Conservation (phyloP, 2,113 vertebrate species). For the Callipepla squamata region DNA sequence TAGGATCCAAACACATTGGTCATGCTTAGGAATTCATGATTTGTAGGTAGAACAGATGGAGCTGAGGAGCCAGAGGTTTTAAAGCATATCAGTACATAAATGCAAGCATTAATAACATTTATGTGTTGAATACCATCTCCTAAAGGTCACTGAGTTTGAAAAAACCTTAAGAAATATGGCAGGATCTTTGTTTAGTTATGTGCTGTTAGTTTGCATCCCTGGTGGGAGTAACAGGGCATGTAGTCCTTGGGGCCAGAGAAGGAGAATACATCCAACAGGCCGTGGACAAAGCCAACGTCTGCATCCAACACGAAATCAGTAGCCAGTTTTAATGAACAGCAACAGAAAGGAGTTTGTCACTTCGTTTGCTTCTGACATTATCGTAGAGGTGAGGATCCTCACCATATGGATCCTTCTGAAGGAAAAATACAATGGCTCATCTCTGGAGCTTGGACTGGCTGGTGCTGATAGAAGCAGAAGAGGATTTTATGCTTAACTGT, state of each 20-base stretch:
- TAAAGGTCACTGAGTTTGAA: neutral
- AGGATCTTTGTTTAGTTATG: neutral
- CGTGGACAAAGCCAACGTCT: neutral
- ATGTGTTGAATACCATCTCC: neutral
- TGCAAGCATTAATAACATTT: neutral
- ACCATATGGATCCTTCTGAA: accelerated
- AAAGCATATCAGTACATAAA: neutral
- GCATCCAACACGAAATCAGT: accelerated
- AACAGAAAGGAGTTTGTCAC: neutral
- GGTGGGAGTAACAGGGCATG: neutral
- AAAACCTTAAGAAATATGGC: neutral
- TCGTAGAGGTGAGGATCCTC: neutral
- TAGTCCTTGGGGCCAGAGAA: neutral
- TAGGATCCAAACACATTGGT: neutral
- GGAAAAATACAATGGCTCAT: neutral
- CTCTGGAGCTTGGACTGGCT: neutral
- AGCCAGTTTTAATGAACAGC: neutral
- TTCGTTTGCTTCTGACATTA: neutral
- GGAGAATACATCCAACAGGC: accelerated
- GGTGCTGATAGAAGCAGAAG: neutral
- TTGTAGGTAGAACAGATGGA: neutral
- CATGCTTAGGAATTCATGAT: neutral
- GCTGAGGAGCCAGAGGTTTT: neutral
- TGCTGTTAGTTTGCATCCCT: neutral
- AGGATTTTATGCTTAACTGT: neutral